Conservation (phyloP, 2,113 vertebrate species). For the Chaetops frenatus region DNA sequence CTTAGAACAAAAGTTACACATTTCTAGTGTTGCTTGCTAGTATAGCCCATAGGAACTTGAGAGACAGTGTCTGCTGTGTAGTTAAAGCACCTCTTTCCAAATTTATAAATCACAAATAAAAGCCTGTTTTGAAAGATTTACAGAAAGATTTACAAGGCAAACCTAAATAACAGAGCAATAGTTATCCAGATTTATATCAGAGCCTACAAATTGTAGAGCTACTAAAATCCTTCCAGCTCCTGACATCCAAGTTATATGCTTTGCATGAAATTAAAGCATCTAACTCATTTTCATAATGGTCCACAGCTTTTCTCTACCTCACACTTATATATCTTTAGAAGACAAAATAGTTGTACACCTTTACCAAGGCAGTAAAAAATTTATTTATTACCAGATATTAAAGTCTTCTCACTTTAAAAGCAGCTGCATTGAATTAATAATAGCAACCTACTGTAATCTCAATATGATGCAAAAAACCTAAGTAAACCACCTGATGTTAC, state of each 20-base stretch:
- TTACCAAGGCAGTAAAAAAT: not conserved
- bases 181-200: slow-evolving; percentile 11
- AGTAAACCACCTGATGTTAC: not conserved
- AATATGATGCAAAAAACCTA: not conserved
- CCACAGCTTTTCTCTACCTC: not conserved
- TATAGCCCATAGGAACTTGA: not conserved
- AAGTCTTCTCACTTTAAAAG: not conserved
- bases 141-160: not conserved
- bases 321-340: not conserved
- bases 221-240: not conserved
- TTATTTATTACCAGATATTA: not conserved
- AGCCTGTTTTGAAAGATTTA: not conserved
- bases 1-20: not conserved
- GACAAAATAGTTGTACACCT: not conserved
- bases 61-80: not conserved
- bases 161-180: not conserved
- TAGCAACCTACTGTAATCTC: not conserved
- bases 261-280: slow-evolving; percentile 31
- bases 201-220: not conserved
- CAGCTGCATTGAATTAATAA: not conserved
- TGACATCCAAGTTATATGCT: not conserved
- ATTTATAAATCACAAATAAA: not conserved
- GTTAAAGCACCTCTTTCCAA: not conserved
- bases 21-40: not conserved
- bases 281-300: not conserved